A percentile compares a stretch with the other conserved stretches of the same genome.
Conservation (phyloP, 2,888 invertebrate species). For the Apoda limacodes region DNA sequence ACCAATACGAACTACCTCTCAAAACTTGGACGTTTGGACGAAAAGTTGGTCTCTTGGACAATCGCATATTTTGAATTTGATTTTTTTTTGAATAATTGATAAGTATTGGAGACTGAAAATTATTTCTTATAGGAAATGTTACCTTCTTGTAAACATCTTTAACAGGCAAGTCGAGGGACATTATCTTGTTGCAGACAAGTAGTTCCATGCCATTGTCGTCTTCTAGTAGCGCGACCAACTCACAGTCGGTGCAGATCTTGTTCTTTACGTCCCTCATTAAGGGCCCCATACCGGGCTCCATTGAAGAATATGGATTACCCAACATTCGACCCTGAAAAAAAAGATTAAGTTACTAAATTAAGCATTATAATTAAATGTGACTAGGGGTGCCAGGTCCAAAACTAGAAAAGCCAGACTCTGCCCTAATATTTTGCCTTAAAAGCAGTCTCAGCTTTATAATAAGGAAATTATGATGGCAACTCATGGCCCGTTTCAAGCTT, state of each 20-base stretch:
- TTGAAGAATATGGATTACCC: constrained; percentile 96
- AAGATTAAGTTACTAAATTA: too few relatives aligned
- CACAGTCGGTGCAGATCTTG: constrained; percentile 98
- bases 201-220: constrained; percentile 99
- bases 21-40: too few relatives aligned
- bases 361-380: too few relatives aligned
- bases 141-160: constrained; percentile 89
- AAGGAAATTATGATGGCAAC: too few relatives aligned
- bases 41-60: background rate
- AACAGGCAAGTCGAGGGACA: constrained; percentile 95
- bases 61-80: background rate
- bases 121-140: too few relatives aligned
- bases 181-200: constrained; percentile 97
- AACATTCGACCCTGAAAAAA: constrained; percentile 89
- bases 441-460: too few relatives aligned
- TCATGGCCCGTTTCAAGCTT: too few relatives aligned
- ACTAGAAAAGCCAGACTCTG: too few relatives aligned
- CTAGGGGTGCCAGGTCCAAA: too few relatives aligned
- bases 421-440: too few relatives aligned
- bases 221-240: constrained; percentile 95
- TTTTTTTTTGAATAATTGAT: too few relatives aligned
- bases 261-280: constrained; percentile 99
- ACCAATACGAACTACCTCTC: too few relatives aligned
- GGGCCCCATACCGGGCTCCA: constrained; percentile 94
- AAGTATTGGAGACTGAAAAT: background rate